Evolutionary conservation across 2,113 vertebrate genomes (phyloP), one percentile per base, ranked within the genome.

Genomic region (Gracilinanus agilis): DNA sequence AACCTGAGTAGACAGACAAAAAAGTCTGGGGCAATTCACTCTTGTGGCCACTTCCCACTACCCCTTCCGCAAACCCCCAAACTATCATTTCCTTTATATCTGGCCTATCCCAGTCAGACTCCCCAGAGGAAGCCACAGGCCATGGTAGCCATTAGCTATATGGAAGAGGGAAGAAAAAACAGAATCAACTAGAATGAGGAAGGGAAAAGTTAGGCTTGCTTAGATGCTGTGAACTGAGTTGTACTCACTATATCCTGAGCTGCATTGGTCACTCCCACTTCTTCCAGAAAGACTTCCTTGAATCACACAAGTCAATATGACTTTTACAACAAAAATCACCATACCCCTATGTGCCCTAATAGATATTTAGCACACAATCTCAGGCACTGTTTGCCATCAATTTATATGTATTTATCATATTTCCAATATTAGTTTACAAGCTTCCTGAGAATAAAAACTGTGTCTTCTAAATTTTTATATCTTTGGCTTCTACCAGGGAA

Each of bases 31-130:
- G 96, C 96, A 98, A 99, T 99, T 99, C 98, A 99, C 96, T 88
- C 92, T 98, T 98, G 98, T 99, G 99, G 98, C 98, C 99, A 98
- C 98, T 99, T 99, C 97, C 98, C 97, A 83, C 67, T 40, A 34
- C 67, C n/a, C n/a, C 34, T 40, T n/a, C 21, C 16, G 23, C n/a
- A 83, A 19, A 40, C n/a, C 67, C 67, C n/a, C 67, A 83, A 83
- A 40, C 34, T 40, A 40, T 40, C 13, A 40, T n/a, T 40, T 83
- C n/a, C n/a, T 19, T 83, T n/a, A 21, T 83, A 8, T 0, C 19
- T 83, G 67, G 34, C n/a, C 67, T 83, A 4, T 83, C 34, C n/a
- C 34, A 83, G 16, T 21, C 67, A 83, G 23, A 34, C 34, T 90
- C 44, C 58, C 44, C 16, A 89, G 34, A 2, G 44, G 55, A 75